Percentiles rank a stretch among this genome's conserved stretches.
Conservation (phyloP, 2,113 vertebrate genomes). For the Scomber scombrus region DNA sequence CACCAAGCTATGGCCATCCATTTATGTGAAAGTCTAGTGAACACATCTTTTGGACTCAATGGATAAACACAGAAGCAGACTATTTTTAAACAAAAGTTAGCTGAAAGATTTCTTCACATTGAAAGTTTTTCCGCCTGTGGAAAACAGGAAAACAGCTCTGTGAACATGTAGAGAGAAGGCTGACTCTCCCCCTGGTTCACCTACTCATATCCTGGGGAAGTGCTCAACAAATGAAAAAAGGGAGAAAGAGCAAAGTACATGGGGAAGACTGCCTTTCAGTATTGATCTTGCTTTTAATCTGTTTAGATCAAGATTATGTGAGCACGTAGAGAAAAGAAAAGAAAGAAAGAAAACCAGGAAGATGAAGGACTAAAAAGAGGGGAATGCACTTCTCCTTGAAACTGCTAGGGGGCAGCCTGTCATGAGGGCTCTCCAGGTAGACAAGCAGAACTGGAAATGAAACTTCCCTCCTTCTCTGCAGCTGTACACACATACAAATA, state of each 20-base stretch:
- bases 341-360: not conserved
- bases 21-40: not conserved
- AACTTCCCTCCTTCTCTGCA: constrained; percentile 48
- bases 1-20: not conserved
- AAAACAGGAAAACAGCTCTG: constrained; percentile 72
- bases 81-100: constrained; percentile 2
- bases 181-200: constrained; percentile 39
- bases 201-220: constrained; percentile 64
- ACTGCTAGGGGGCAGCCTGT: constrained; percentile 83
- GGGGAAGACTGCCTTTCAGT: constrained; percentile 8
- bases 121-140: constrained; percentile 32
- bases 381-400: constrained; percentile 27
- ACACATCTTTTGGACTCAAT: not conserved
- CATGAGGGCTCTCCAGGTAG: constrained; percentile 58
- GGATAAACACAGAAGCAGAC: not conserved
- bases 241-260: constrained; percentile 12
- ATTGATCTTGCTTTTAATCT: constrained; percentile 1
- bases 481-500: constrained; percentile 49
- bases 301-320: not conserved
- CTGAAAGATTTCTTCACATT: constrained; percentile 5
- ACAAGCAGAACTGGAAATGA: constrained; percentile 54
- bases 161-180: constrained; percentile 18
- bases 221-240: constrained; percentile 39
- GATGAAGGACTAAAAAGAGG: not conserved
- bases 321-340: constrained; percentile 7